Evolutionary conservation across 1,140 invertebrate genomes (phyloP).

Genomic region (Conus betulinus): DNA sequence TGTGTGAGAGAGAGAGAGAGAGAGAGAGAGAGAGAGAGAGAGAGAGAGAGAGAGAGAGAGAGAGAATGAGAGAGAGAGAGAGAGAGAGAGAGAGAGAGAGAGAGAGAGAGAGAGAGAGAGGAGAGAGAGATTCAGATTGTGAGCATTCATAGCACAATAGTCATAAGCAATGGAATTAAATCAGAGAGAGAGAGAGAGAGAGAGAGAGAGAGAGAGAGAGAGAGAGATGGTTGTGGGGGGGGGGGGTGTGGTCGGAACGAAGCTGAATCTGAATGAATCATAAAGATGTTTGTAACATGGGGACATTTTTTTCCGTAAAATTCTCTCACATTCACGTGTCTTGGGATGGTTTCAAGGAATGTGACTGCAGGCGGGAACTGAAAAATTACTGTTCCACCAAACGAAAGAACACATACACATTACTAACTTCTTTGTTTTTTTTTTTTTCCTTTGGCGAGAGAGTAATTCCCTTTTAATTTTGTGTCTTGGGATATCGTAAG

Average conservation of each 20-base stretch:
- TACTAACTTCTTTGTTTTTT: too few relatives aligned
- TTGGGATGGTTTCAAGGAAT: not conserved
- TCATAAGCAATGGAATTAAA: not conserved
- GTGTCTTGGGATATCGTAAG: too few relatives aligned
- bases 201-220: not conserved
- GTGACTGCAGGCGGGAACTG: not conserved
- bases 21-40: constrained; percentile 27
- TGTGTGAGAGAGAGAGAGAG: not conserved
- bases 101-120: constrained; percentile 1
- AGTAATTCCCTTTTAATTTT: too few relatives aligned
- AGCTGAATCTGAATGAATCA: too few relatives aligned
- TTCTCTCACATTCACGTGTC: not conserved
- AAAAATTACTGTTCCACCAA: not conserved
- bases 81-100: not conserved
- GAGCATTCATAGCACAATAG: too few relatives aligned
- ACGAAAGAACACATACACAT: not conserved
- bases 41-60: constrained; percentile 12
- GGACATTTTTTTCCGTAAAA: not conserved
- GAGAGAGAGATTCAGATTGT: too few relatives aligned
- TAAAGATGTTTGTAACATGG: not conserved
- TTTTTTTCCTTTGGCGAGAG: too few relatives aligned
- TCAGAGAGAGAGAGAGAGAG: not conserved
- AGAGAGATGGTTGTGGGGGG: not conserved
- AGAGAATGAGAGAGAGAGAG: not conserved
- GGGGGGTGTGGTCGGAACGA: too few relatives aligned